Evolutionary conservation across 2,113 vertebrate genomes (phyloP), one percentile per base, ranked within the genome.

Genomic region (Paracanthobrama guichenoti): DNA sequence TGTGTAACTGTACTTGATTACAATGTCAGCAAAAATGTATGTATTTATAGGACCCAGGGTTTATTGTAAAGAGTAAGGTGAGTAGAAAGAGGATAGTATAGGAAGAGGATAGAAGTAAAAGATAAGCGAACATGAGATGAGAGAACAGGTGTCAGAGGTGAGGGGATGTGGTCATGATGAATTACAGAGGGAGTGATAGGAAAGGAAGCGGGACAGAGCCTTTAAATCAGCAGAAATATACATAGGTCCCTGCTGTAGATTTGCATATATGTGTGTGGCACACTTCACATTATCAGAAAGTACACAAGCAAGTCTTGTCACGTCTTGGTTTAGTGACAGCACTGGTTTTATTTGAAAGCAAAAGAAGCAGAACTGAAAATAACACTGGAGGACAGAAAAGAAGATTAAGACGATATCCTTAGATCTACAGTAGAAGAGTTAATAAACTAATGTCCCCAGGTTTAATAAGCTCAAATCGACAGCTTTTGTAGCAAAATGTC

Each of bases 261-360:
- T 76, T 76, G 26, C 18, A 35, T 74, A 26, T 26, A 2, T 76
- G 48, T 31, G 26, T 31, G 59, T 13, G 79, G 39, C 69, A 72
- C 13, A 46, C 2, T 46, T 7, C 74, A 66, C 86, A 78, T 86
- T 91, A 89, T 88, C 91, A 93, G 90, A 91, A 13, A 72, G 75
- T 88, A 89, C 79, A 48, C 39, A 75, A 86, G 86, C 71, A 88
- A 82, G 89, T 86, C 60, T 86, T 77, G 79, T 46, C 64, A 79
- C 84, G 59, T 87, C 62, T 18, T 28, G n/a, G 83, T 92, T 88
- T 50, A 3, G 6, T 78, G 90, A 90, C 89, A 84, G 87, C 26
- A 76, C 62, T n/a, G 62, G 22, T 16, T 69, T 83, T 73, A 24
- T 74, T 62, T 11, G 1, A 31, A 16, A 50, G 67, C n/a, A 16